Evolutionary conservation across 2,888 invertebrate genomes (phyloP).

Genomic region (Chrysolina oricalcia): DNA sequence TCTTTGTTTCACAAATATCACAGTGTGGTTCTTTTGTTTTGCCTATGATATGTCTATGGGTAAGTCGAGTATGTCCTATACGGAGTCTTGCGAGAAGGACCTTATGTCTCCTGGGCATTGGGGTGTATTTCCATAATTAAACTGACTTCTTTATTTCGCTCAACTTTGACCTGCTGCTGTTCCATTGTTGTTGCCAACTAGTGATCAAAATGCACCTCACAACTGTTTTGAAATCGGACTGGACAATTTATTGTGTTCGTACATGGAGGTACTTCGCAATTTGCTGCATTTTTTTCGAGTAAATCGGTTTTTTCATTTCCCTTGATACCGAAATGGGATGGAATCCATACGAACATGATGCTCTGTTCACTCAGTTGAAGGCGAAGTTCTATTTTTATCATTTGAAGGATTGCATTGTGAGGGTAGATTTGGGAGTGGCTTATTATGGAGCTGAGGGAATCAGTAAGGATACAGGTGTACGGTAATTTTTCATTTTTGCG

Average conservation of each 20-base stretch:
- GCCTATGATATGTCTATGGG: no score
- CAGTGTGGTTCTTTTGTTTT: no score
- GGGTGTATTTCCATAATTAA: slow-evolving; percentile 16
- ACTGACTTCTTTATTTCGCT: no score
- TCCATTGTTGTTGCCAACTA: slow-evolving; percentile 27
- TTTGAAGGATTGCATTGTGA: no score
- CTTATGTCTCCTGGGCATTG: slow-evolving; percentile 14
- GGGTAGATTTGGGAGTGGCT: no score
- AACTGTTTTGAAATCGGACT: slow-evolving; percentile 18
- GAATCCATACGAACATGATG: background rate
- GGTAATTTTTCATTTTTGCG: no score
- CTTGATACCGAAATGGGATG: slow-evolving; percentile 6
- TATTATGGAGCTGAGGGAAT: no score
- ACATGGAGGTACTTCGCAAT: slow-evolving; percentile 5
- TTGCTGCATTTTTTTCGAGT: slow-evolving; percentile 13
- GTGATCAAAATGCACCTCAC: background rate
- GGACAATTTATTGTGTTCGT: slow-evolving; percentile 23
- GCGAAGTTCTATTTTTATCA: no score
- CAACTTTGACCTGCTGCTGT: slow-evolving; percentile 9
- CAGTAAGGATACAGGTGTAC: no score
- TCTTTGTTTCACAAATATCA: no score
- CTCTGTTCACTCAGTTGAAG: no score
- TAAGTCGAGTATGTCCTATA: no score
- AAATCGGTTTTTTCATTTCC: slow-evolving; percentile 3
- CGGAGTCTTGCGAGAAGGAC: slow-evolving; percentile 6